These are phyloP conservation scores for Atta cephalotes DNA, from an alignment of 1,140 invertebrate genomes.

Conservation along the genomic window DNA sequence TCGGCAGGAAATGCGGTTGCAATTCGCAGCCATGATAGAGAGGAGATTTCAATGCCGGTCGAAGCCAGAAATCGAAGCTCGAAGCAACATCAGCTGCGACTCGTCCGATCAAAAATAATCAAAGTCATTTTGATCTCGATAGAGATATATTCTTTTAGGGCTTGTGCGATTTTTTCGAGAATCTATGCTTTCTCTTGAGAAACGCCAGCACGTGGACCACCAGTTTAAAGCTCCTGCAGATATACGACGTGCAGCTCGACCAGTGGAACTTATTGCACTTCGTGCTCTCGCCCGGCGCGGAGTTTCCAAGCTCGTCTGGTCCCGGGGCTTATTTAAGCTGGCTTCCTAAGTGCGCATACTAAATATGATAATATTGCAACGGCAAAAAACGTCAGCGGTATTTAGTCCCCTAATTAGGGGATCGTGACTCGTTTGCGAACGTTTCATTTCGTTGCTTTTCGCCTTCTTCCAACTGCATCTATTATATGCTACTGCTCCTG, in stretches of 20 bases:
- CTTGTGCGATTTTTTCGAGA: neutral
- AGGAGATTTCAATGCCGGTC: slow-evolving; percentile 82
- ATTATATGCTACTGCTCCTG: slow-evolving; percentile 34
- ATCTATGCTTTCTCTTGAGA: slow-evolving; percentile 9
- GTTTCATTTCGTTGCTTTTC: slow-evolving; percentile 83
- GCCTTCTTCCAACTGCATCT: slow-evolving; percentile 66
- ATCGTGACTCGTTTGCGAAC: slow-evolving; percentile 86
- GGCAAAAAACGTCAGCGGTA: slow-evolving; percentile 85
- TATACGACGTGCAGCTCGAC: slow-evolving; percentile 82
- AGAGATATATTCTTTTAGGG: neutral
- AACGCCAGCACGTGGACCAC: slow-evolving; percentile 39
- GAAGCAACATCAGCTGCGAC: slow-evolving; percentile 52
- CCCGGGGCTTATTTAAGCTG: slow-evolving; percentile 85
- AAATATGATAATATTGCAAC: slow-evolving; percentile 87
- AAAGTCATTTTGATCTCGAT: neutral
- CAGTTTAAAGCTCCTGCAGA: slow-evolving; percentile 76
- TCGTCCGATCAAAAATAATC: neutral
- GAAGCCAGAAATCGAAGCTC: slow-evolving; percentile 76
- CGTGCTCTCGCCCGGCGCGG: slow-evolving; percentile 78
- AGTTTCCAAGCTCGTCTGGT: slow-evolving; percentile 79
- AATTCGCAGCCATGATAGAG: slow-evolving; percentile 54
- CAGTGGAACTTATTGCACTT: slow-evolving; percentile 85
- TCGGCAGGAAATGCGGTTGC: slow-evolving; percentile 34
- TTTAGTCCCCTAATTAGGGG: slow-evolving; percentile 86
- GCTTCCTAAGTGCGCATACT: slow-evolving; percentile 86